These are phyloP conservation scores for Trachythela sp. DNA, from an alignment of 64 coral and sea anemone genomes.

Conservation along the genomic window DNA sequence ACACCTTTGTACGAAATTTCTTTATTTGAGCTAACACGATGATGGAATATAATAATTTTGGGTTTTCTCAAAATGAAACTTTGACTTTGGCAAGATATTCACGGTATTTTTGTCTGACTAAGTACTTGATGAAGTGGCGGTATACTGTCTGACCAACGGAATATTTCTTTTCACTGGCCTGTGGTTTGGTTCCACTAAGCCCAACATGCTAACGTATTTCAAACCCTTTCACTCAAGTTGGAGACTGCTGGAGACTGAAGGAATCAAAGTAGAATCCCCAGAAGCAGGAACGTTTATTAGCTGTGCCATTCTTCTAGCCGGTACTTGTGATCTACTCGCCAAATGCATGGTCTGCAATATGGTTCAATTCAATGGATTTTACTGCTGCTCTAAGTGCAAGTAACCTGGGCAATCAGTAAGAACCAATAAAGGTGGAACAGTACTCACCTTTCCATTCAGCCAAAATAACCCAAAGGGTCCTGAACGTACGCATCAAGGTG, in stretches of 20 bases:
- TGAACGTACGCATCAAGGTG: not conserved
- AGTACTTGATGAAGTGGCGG: no score
- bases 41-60: no score
- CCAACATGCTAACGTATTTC: slow-evolving; percentile 48
- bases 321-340: slow-evolving; percentile 51
- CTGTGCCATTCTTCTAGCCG: slow-evolving; percentile 25
- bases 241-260: slow-evolving; percentile 24
- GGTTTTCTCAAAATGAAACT: no score
- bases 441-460: slow-evolving; percentile 11
- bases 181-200: slow-evolving; percentile 53
- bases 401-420: slow-evolving; percentile 42
- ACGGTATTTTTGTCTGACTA: no score
- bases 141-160: no score
- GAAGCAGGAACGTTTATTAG: not conserved
- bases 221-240: slow-evolving; percentile 39
- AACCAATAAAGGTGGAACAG: not conserved
- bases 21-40: no score
- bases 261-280: not conserved
- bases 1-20: no score
- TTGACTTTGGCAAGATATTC: no score
- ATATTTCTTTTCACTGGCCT: slow-evolving; percentile 59
- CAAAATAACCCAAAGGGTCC: no score
- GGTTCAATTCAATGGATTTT: slow-evolving; percentile 52
- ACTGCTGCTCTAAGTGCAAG: slow-evolving; percentile 45
- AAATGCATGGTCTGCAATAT: slow-evolving; percentile 34